Percentiles rank a stretch among this genome's conserved stretches.
These are phyloP conservation scores for Lampris megalopsis DNA, from an alignment of 2,113 vertebrate genomes.

Conservation along the genomic window DNA sequence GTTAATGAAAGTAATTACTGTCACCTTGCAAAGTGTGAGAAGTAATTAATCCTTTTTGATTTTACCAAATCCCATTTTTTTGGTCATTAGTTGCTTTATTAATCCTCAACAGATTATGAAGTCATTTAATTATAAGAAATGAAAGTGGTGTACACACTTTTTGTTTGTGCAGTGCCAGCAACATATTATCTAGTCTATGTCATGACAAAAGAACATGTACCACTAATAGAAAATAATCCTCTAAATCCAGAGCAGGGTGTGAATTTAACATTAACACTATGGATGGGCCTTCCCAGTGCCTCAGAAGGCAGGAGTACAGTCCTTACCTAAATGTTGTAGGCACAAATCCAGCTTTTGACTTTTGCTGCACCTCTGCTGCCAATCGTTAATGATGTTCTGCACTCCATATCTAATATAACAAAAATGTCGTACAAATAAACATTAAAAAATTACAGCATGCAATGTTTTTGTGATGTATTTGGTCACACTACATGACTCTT, in stretches of 20 bases:
- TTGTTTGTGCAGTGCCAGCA: slow-evolving; percentile 44
- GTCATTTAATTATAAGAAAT: slow-evolving; percentile 58
- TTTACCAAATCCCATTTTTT: slow-evolving; percentile 73
- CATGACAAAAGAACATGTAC: background rate
- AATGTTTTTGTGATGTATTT: slow-evolving; percentile 16
- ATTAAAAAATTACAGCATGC: slow-evolving; percentile 17
- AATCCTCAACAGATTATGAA: slow-evolving; percentile 70
- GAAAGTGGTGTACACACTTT: slow-evolving; percentile 9
- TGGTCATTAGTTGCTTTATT: slow-evolving; percentile 69
- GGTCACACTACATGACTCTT: slow-evolving; percentile 14
- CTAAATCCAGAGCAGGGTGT: background rate
- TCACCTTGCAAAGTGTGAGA: slow-evolving; percentile 73
- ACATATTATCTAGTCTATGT: background rate
- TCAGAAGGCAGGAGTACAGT: no score
- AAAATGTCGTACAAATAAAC: slow-evolving; percentile 17
- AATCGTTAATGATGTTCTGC: background rate
- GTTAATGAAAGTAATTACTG: slow-evolving; percentile 80
- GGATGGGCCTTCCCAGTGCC: no score
- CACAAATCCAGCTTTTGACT: no score
- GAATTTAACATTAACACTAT: background rate
- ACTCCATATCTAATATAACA: slow-evolving; percentile 13
- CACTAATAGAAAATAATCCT: background rate
- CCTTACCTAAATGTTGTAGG: no score
- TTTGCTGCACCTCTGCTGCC: background rate
- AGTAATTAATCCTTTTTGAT: slow-evolving; percentile 77